Evolutionary conservation across 2,113 vertebrate species (phyloP).

Genomic region (Archocentrus centrarchus): DNA sequence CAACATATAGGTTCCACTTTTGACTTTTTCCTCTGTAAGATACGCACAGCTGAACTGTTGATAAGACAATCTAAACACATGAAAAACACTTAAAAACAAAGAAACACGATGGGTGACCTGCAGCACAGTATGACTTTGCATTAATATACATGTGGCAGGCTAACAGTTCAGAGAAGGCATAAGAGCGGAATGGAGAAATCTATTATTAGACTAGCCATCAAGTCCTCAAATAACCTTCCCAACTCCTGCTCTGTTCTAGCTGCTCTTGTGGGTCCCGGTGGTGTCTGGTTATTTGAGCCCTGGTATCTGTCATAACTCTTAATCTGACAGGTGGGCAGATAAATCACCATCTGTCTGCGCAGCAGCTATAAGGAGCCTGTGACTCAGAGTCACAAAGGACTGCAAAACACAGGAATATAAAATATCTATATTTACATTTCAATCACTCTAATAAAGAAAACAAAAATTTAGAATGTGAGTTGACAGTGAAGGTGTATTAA

Average conservation of each 20-base stretch:
- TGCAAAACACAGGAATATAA: not conserved
- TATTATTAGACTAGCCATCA: conserved; percentile 55
- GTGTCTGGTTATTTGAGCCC: conserved; percentile 36
- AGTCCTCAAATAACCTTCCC: conserved; percentile 48
- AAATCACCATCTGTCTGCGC: conserved; percentile 12
- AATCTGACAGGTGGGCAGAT: conserved; percentile 35
- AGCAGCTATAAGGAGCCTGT: not conserved
- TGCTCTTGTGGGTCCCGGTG: conserved; percentile 32
- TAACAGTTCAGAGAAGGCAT: conserved; percentile 45
- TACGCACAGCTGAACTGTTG: not conserved
- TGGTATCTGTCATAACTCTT: conserved; percentile 43
- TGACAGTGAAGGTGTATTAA: not conserved
- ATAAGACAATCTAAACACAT: conserved; percentile 2
- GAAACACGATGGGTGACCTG: conserved; percentile 17
- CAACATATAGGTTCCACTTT: not conserved
- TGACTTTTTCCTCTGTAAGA: not conserved
- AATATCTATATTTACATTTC: not conserved
- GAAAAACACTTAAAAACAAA: not conserved
- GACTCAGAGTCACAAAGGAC: not conserved
- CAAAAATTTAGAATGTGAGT: not conserved
- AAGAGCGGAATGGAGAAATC: conserved; percentile 33
- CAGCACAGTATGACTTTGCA: conserved; percentile 33
- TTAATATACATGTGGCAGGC: conserved; percentile 29
- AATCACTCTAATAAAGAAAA: not conserved
- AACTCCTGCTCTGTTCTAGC: conserved; percentile 23